Conservation (phyloP, 2,797 vertebrate genomes). For the Aplochiton taeniatus region DNA sequence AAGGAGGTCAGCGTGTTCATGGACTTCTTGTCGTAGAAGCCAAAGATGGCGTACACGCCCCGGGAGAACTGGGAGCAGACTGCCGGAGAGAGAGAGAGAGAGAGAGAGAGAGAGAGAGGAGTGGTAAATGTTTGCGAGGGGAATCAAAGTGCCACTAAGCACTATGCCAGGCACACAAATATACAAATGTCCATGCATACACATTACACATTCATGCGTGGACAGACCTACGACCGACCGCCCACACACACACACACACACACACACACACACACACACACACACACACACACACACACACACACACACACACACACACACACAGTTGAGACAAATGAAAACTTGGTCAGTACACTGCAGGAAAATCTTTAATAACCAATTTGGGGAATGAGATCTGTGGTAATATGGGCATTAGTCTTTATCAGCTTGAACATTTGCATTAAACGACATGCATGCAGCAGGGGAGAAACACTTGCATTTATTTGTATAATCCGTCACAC, state of each 20-base stretch:
- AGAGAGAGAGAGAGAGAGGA: conserved; percentile 1
- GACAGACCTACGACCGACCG: no score
- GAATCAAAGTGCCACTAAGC: background rate
- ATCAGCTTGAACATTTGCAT: conserved; percentile 25
- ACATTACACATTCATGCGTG: no score
- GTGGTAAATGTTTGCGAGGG: background rate
- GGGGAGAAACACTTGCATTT: conserved; percentile 25
- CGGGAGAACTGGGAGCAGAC: conserved; percentile 99
- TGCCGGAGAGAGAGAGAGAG: conserved; percentile 60
- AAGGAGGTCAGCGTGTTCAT: conserved; percentile 99
- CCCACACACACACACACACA: background rate
- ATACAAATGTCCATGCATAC: no score
- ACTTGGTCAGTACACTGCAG: conserved; percentile 12
- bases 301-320: background rate
- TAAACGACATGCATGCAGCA: conserved; percentile 44
- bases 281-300: conserved; percentile 1
- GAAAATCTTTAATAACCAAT: conserved; percentile 37
- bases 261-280: conserved; percentile 9
- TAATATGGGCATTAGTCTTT: conserved; percentile 23
- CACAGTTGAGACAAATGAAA: conserved; percentile 19
- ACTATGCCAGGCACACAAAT: no score
- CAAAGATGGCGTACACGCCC: conserved; percentile 99
- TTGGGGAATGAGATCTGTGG: conserved; percentile 24
- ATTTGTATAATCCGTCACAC: conserved; percentile 37
- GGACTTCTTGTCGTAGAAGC: conserved; percentile 99